A percentile compares a stretch with the other conserved stretches of the same genome.
phyloP scores from a whole-genome alignment of 2,113 vertebrate species.

The Archocentrus centrarchus region DNA sequence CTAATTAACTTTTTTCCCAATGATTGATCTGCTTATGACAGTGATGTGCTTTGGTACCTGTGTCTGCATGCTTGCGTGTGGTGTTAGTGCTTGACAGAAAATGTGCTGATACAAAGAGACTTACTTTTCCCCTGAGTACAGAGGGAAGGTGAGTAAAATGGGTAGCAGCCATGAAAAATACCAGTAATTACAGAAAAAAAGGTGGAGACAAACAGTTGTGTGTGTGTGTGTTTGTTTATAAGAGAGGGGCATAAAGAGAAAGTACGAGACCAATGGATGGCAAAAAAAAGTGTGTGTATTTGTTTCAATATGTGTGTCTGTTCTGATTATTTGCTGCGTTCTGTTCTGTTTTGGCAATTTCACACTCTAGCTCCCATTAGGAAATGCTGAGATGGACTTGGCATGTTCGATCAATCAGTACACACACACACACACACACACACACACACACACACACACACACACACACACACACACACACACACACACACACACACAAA shows the following conservation, averaged over 20 bases:
- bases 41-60: conserved; percentile 7
- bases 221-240: neutral
- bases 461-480: conserved; percentile 9
- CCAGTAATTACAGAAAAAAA: conserved; percentile 21
- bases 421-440: neutral
- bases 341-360: conserved; percentile 66
- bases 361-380: conserved; percentile 69
- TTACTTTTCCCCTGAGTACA: conserved; percentile 2
- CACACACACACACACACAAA: conserved; percentile 6
- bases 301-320: conserved; percentile 21
- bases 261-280: neutral
- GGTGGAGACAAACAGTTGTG: neutral
- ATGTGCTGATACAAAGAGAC: conserved; percentile 13
- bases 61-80: neutral
- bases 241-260: neutral
- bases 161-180: conserved; percentile 35
- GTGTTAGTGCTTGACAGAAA: neutral
- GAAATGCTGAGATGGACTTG: conserved; percentile 66
- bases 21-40: conserved; percentile 39
- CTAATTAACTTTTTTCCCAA: conserved; percentile 40
- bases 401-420: conserved; percentile 64
- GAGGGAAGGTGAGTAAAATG: neutral
- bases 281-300: conserved; percentile 4
- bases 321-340: conserved; percentile 58
- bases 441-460: conserved; percentile 3